phyloP scores from a whole-genome alignment of 1,140 invertebrate species.

The Papilio polyxenes region DNA sequence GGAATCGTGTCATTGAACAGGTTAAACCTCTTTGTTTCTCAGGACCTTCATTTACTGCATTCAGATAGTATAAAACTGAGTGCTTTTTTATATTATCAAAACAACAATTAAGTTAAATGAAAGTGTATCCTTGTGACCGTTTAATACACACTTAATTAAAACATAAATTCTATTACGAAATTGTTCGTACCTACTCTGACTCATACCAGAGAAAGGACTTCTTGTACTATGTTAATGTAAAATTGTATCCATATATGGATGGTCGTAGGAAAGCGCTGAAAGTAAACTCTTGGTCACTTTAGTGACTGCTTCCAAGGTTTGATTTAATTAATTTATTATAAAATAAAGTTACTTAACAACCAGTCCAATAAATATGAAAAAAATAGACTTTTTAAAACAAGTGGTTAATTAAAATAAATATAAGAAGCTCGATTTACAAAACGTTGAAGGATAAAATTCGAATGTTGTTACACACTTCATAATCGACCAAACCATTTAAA shows the following conservation, averaged over 20 bases:
- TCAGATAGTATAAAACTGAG: not conserved
- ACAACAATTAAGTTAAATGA: slow-evolving; percentile 11
- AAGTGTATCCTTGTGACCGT: not conserved
- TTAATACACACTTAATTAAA: not conserved
- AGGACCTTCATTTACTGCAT: not conserved
- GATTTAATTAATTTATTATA: not conserved
- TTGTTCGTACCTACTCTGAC: not conserved
- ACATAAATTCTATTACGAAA: not conserved
- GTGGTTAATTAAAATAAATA: too few relatives aligned
- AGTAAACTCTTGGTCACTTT: not conserved
- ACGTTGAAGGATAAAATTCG: too few relatives aligned
- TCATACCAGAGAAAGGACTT: slow-evolving; percentile 6
- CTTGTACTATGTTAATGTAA: not conserved
- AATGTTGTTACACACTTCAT: not conserved
- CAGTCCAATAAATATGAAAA: too few relatives aligned
- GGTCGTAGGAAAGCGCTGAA: not conserved
- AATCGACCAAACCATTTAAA: too few relatives aligned
- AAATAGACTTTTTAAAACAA: too few relatives aligned
- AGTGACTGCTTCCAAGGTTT: not conserved
- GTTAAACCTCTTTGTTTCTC: not conserved
- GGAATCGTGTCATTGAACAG: too few relatives aligned
- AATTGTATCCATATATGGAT: not conserved
- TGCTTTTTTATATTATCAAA: not conserved
- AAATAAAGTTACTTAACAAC: not conserved
- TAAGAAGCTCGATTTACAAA: too few relatives aligned